A percentile compares a stretch with the other conserved stretches of the same genome.
phyloP scores from a whole-genome alignment of 1,140 invertebrate genomes.

The Hermatobates lingyangjiaoensis region DNA sequence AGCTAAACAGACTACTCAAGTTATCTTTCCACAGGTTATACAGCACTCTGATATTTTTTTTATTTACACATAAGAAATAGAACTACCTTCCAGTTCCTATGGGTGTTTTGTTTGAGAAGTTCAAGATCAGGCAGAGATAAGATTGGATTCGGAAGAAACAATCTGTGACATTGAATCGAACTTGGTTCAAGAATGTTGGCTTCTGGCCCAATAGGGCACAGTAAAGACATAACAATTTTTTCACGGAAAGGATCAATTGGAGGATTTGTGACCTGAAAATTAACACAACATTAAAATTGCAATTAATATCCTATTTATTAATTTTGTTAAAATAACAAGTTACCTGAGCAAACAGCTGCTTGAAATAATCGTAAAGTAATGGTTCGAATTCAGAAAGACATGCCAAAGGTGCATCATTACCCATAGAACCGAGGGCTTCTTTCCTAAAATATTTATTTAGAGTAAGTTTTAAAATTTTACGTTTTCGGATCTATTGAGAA shows the following conservation, averaged over 20 bases:
- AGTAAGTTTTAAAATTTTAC: no score
- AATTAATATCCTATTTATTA: not conserved
- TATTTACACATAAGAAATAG: no score
- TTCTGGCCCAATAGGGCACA: constrained; percentile 79
- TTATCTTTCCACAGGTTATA: no score
- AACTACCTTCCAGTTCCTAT: constrained; percentile 66
- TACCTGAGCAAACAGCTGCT: constrained; percentile 95
- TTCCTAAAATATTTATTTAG: constrained; percentile 74
- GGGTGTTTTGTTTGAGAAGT: constrained; percentile 63
- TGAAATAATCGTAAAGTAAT: constrained; percentile 91
- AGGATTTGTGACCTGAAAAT: constrained; percentile 79
- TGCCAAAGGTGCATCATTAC: constrained; percentile 92
- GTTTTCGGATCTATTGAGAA: no score
- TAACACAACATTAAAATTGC: not conserved
- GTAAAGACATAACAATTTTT: constrained; percentile 94
- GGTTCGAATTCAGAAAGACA: constrained; percentile 91
- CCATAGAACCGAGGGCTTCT: constrained; percentile 97
- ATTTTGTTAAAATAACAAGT: not conserved
- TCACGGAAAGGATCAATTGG: constrained; percentile 99
- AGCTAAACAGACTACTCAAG: no score
- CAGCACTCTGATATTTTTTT: no score
- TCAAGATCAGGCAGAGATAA: constrained; percentile 78
- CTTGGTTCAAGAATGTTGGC: constrained; percentile 84
- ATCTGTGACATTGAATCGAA: constrained; percentile 70
- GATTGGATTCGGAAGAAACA: constrained; percentile 89